These are phyloP conservation scores for Gallinago nigripennis DNA, from an alignment of 2,797 vertebrate species.

Conservation along the genomic window DNA sequence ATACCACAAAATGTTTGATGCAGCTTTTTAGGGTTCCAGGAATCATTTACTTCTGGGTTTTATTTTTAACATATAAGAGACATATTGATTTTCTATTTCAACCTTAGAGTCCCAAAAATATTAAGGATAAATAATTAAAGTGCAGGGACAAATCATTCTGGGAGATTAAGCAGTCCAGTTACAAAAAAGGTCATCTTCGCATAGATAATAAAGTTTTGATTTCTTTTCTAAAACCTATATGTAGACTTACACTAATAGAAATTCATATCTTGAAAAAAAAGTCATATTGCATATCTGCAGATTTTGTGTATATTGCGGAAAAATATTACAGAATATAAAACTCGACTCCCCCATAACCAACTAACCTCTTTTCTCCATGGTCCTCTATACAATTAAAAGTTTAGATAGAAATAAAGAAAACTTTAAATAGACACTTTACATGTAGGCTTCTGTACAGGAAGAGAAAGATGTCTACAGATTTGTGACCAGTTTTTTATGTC, in stretches of 20 bases:
- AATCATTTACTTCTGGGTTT: not conserved
- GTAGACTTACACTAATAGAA: not conserved
- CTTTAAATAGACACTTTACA: accelerated
- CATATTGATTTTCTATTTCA: constrained; percentile 11
- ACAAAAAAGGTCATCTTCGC: not conserved
- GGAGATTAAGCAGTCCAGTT: not conserved
- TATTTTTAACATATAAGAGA: not conserved
- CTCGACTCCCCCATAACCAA: not conserved
- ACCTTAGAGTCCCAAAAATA: not conserved
- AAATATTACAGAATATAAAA: not conserved
- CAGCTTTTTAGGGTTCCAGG: not conserved
- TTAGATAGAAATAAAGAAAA: not conserved
- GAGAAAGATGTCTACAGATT: not conserved
- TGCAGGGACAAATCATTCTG: not conserved
- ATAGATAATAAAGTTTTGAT: not conserved
- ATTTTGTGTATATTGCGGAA: not conserved
- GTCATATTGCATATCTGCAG: not conserved
- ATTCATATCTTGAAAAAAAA: not conserved
- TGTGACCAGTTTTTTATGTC: not conserved
- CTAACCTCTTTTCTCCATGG: not conserved
- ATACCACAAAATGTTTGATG: not conserved
- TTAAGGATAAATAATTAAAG: constrained; percentile 34
- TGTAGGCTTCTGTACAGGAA: not conserved
- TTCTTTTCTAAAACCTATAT: not conserved
- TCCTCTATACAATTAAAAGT: not conserved